These are phyloP conservation scores for Phytoseiulus persimilis DNA, from an alignment of 2,888 invertebrate genomes.

Conservation along the genomic window DNA sequence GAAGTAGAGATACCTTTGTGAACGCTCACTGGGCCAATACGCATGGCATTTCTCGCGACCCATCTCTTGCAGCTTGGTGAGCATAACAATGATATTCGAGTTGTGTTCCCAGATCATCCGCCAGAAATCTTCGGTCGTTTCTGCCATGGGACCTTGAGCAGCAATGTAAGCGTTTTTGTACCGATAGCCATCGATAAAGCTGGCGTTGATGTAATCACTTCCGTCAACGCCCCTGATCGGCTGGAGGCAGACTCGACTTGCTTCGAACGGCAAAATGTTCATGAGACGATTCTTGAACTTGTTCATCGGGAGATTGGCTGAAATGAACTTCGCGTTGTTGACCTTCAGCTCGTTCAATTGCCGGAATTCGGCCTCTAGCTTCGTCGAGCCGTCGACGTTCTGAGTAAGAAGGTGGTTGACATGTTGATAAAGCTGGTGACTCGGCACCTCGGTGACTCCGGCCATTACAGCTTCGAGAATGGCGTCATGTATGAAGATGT, in stretches of 20 bases:
- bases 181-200: conserved; percentile 88
- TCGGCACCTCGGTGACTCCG: conserved; percentile 91
- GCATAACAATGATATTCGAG: conserved; percentile 96
- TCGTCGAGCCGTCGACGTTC: conserved; percentile 33
- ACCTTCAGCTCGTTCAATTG: conserved; percentile 33
- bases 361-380: conserved; percentile 21
- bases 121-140: conserved; percentile 98
- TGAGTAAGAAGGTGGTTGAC: conserved; percentile 29
- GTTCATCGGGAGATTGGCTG: conserved; percentile 91
- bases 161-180: conserved; percentile 87
- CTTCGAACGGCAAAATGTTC: conserved; percentile 94
- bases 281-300: conserved; percentile 96
- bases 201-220: conserved; percentile 97
- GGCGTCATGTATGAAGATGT: conserved; percentile 98
- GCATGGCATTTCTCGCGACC: conserved; percentile 97
- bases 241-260: conserved; percentile 81
- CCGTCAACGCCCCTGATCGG: conserved; percentile 82
- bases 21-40: conserved; percentile 98
- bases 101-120: conserved; percentile 99
- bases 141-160: conserved; percentile 91
- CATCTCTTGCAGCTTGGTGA: conserved; percentile 95
- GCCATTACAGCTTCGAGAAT: conserved; percentile 92
- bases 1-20: conserved; percentile 91
- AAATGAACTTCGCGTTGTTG: conserved; percentile 63
- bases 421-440: conserved; percentile 84